These are phyloP conservation scores for Lordiphosa fenestrarum DNA, from an alignment of 2,888 invertebrate species.

Conservation along the genomic window DNA sequence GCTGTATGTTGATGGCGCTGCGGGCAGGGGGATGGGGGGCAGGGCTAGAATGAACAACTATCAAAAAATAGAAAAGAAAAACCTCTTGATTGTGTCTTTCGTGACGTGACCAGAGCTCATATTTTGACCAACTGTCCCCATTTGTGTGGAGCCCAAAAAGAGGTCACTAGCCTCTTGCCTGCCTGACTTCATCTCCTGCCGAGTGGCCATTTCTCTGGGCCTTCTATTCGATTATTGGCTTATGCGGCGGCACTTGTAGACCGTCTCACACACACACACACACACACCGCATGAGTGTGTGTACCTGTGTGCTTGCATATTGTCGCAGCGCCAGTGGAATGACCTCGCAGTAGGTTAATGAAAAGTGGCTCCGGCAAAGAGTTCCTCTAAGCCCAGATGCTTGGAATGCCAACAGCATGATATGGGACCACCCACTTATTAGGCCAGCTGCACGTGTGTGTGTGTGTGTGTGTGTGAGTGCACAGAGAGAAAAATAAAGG, in stretches of 20 bases:
- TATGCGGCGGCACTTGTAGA: conserved; percentile 5
- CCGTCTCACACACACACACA: not conserved
- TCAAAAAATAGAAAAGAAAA: too few relatives aligned
- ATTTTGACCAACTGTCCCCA: conserved; percentile 22
- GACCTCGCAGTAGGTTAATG: conserved; percentile 75
- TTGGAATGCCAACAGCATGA: not conserved
- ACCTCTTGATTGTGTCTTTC: conserved; percentile 10
- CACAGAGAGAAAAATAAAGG: too few relatives aligned
- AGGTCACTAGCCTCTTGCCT: conserved; percentile 46
- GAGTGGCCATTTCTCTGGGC: conserved; percentile 21
- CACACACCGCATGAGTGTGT: conserved; percentile 1
- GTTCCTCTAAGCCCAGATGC: conserved; percentile 8
- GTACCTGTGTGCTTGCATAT: conserved; percentile 9
- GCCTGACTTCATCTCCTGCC: conserved; percentile 17
- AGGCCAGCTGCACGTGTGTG: too few relatives aligned
- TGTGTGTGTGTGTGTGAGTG: too few relatives aligned
- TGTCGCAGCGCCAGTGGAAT: conserved; percentile 62
- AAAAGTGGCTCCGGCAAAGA: conserved; percentile 40
- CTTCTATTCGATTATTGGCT: conserved; percentile 5
- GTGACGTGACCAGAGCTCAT: conserved; percentile 48
- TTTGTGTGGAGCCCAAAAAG: conserved; percentile 31
- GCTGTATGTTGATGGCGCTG: not conserved
- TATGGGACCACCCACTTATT: too few relatives aligned
- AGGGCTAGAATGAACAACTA: too few relatives aligned
- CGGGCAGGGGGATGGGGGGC: not conserved